Conservation (phyloP, 2,888 invertebrate genomes). For the Synanthedon myopaeformis region DNA sequence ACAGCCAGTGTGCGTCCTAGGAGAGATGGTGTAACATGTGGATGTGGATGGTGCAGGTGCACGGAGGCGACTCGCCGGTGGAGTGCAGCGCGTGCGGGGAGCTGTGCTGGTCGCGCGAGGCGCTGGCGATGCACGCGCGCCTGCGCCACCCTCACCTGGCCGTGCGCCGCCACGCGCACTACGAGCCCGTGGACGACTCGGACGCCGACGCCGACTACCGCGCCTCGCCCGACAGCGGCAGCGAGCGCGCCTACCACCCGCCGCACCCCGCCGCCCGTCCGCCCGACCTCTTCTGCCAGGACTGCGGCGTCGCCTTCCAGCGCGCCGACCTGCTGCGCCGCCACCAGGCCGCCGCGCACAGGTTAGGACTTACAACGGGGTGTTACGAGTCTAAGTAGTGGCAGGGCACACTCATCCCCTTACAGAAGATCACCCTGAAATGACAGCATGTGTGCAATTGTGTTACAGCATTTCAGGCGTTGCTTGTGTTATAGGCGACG, state of each 20-base stretch:
- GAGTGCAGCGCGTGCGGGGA: conserved; percentile 85
- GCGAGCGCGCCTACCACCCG: conserved; percentile 26
- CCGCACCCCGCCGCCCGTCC: conserved; percentile 27
- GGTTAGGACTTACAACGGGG: conserved; percentile 20
- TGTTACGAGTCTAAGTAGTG: no score
- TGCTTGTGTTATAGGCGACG: no score
- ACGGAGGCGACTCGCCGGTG: conserved; percentile 83
- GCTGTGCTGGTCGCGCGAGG: conserved; percentile 79
- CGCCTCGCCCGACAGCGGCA: conserved; percentile 25
- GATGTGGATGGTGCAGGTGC: conserved; percentile 61
- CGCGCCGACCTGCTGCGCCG: conserved; percentile 79
- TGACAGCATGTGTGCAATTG: no score
- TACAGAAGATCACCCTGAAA: no score
- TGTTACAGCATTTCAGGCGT: no score
- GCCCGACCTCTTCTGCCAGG: conserved; percentile 74
- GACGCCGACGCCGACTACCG: conserved; percentile 51
- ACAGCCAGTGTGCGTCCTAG: not conserved
- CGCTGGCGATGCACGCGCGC: conserved; percentile 43
- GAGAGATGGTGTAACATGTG: not conserved
- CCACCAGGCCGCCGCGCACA: conserved; percentile 73
- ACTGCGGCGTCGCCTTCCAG: conserved; percentile 84
- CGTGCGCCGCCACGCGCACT: conserved; percentile 18
- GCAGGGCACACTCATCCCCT: no score
- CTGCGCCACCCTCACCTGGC: conserved; percentile 47
- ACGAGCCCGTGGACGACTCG: conserved; percentile 19